Conservation (phyloP, 1,140 invertebrate genomes). For the Ganaspis sp. region DNA sequence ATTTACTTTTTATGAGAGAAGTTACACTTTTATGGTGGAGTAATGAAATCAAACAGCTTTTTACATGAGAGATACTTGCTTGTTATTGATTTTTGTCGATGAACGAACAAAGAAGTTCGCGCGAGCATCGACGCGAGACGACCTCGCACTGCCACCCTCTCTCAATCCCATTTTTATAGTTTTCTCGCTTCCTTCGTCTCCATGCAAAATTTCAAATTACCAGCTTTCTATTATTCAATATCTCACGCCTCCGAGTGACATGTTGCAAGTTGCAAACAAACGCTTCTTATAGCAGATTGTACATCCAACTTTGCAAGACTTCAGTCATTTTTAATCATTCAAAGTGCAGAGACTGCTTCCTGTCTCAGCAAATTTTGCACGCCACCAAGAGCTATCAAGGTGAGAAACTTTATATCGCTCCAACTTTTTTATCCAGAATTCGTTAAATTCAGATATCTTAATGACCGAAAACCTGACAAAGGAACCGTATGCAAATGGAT, state of each 20-base stretch:
- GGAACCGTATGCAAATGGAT: too few relatives aligned
- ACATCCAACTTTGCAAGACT: too few relatives aligned
- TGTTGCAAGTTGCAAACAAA: neutral
- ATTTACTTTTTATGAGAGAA: constrained; percentile 3
- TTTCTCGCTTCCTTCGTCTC: constrained; percentile 30
- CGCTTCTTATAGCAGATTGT: too few relatives aligned
- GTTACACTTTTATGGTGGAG: neutral
- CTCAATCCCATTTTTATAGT: constrained; percentile 51
- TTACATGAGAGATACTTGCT: constrained; percentile 23
- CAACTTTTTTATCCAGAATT: too few relatives aligned
- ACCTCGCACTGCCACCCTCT: constrained; percentile 41
- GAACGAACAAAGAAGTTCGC: constrained; percentile 33
- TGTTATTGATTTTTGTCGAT: constrained; percentile 33
- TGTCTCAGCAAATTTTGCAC: too few relatives aligned
- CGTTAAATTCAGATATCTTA: too few relatives aligned
- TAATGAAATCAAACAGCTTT: constrained; percentile 21
- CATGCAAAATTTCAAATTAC: constrained; percentile 46
- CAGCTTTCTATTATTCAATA: constrained; percentile 10
- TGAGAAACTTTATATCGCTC: too few relatives aligned
- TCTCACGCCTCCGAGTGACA: neutral
- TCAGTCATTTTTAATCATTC: neutral
- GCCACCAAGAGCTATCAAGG: too few relatives aligned
- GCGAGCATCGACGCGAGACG: constrained; percentile 28
- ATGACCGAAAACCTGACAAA: too few relatives aligned
- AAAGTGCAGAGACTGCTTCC: neutral